Evolutionary conservation across 2,797 vertebrate genomes (phyloP).

Genomic region (Tangara arthus): DNA sequence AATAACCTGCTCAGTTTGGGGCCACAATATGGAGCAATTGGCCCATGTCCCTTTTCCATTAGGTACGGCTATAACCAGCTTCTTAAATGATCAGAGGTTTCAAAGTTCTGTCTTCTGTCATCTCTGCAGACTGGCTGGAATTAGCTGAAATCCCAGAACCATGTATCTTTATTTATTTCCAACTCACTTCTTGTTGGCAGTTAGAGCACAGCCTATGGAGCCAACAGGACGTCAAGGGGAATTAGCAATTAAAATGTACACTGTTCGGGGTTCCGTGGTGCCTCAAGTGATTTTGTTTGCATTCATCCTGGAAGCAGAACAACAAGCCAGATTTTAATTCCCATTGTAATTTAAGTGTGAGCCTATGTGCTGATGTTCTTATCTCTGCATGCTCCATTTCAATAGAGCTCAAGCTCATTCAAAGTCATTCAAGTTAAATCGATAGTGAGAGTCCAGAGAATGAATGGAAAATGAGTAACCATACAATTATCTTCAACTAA

Average conservation of each 20-base stretch:
- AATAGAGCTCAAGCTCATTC: background rate
- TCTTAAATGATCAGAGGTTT: background rate
- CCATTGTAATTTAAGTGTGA: background rate
- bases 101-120: background rate
- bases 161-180: slow-evolving; percentile 5
- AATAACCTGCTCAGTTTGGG: background rate
- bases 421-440: slow-evolving; percentile 5
- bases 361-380: background rate
- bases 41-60: background rate
- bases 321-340: background rate
- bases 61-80: background rate
- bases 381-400: background rate
- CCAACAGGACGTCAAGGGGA: background rate
- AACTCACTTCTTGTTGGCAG: background rate
- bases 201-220: background rate
- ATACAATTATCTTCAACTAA: background rate
- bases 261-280: background rate
- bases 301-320: background rate
- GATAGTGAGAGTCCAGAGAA: background rate
- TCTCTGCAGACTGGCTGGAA: background rate
- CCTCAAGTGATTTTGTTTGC: slow-evolving; percentile 14
- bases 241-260: background rate
- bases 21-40: background rate
- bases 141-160: background rate
- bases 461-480: slow-evolving; percentile 8